Conservation (phyloP, 1,140 invertebrate species). For the Penaeus japonicus region DNA sequence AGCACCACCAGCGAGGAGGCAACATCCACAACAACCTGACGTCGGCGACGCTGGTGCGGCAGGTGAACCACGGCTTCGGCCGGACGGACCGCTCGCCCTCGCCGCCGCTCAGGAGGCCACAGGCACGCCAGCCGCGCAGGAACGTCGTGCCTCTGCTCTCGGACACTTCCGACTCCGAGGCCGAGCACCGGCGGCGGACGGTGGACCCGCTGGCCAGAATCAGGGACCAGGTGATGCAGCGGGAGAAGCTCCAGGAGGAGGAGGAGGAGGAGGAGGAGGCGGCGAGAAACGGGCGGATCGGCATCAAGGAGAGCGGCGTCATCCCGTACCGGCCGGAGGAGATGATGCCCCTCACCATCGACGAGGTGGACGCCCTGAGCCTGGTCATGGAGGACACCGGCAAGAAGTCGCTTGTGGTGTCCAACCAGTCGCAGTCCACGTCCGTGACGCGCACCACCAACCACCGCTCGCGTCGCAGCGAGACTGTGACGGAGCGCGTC, state of each 20-base stretch:
- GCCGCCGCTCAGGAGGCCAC: slow-evolving; percentile 26
- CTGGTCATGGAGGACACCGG: slow-evolving; percentile 53
- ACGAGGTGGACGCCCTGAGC: slow-evolving; percentile 57
- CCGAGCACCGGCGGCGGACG: slow-evolving; percentile 32
- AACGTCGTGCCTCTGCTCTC: slow-evolving; percentile 54
- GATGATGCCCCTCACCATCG: slow-evolving; percentile 58
- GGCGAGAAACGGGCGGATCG: not conserved
- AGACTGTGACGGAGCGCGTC: slow-evolving; percentile 14
- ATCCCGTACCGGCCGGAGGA: slow-evolving; percentile 16
- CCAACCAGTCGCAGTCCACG: slow-evolving; percentile 27
- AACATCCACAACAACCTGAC: slow-evolving; percentile 36
- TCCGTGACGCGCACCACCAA: slow-evolving; percentile 15
- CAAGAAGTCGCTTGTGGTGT: slow-evolving; percentile 44
- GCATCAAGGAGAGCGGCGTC: not conserved
- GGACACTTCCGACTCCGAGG: slow-evolving; percentile 55
- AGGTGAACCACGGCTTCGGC: slow-evolving; percentile 56
- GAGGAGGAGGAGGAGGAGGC: slow-evolving; percentile 44
- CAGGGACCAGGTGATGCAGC: slow-evolving; percentile 52
- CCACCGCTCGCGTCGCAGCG: not conserved
- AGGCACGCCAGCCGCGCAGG: not conserved
- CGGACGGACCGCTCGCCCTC: slow-evolving; percentile 54
- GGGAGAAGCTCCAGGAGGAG: slow-evolving; percentile 54
- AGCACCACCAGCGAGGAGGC: not conserved
- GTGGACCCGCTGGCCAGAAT: slow-evolving; percentile 50
- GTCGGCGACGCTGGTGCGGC: slow-evolving; percentile 50